Evolutionary conservation across 2,888 invertebrate genomes (phyloP).

Genomic region (Machimus rusticus): DNA sequence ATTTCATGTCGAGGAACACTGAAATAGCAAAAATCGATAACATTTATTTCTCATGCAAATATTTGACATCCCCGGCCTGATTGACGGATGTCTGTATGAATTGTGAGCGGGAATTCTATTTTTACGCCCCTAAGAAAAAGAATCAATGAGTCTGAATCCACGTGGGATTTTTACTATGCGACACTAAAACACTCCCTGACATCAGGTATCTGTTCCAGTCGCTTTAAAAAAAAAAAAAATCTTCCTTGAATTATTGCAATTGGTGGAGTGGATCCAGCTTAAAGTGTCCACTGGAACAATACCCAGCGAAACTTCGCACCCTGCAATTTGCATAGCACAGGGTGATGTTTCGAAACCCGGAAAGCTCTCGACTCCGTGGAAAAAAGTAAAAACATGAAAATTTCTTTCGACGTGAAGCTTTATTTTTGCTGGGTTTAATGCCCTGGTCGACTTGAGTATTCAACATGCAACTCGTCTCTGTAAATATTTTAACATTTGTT

Average conservation of each 20-base stretch:
- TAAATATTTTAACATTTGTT: background rate
- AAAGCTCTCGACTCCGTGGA: background rate
- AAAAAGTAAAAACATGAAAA: background rate
- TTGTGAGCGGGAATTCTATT: background rate
- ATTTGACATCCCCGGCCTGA: slow-evolving; percentile 12
- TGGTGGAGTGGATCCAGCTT: background rate
- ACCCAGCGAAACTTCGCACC: background rate
- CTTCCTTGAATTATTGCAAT: background rate
- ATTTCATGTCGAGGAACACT: slow-evolving; percentile 16
- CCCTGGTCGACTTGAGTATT: background rate
- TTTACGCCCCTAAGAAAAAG: background rate
- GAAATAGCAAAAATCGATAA: slow-evolving; percentile 38
- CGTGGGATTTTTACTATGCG: background rate
- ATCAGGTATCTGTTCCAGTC: background rate
- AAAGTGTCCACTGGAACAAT: background rate
- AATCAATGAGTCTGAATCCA: slow-evolving; percentile 4
- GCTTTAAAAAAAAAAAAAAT: background rate
- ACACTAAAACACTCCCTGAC: background rate
- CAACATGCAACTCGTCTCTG: background rate
- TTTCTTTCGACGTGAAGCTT: background rate
- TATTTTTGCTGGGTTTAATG: background rate
- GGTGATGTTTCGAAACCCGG: background rate
- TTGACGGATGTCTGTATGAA: slow-evolving; percentile 35
- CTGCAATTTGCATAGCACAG: background rate
- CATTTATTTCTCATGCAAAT: slow-evolving; percentile 39